A percentile compares a stretch with the other conserved stretches of the same genome.
Conservation (phyloP, 2,888 invertebrate genomes). For the Drosophila quinaria region DNA sequence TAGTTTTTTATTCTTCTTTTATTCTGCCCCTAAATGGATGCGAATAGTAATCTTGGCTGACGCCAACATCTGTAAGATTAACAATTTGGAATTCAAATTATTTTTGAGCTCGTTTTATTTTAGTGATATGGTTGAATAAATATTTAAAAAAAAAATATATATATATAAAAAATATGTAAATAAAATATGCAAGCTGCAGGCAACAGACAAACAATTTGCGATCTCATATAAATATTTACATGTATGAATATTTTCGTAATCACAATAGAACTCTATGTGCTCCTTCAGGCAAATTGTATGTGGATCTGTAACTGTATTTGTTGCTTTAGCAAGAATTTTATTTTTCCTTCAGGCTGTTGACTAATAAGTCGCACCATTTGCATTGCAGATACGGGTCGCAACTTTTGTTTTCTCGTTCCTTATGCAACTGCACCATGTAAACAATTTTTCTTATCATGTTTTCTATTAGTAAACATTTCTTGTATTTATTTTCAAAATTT, state of each 20-base stretch:
- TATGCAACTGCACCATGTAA: constrained; percentile 60
- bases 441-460: constrained; percentile 59
- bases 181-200: constrained; percentile 59
- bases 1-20: constrained; percentile 22
- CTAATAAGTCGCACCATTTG: constrained; percentile 71
- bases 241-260: constrained; percentile 7
- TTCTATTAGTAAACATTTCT: constrained; percentile 70
- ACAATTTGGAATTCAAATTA: constrained; percentile 74
- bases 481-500: constrained; percentile 50
- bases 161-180: constrained; percentile 36
- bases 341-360: constrained; percentile 53
- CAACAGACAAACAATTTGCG: constrained; percentile 66
- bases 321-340: constrained; percentile 20
- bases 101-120: constrained; percentile 41
- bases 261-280: neutral
- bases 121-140: constrained; percentile 35
- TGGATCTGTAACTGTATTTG: constrained; percentile 27
- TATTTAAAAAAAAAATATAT: constrained; percentile 22
- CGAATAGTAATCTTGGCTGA: constrained; percentile 56
- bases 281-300: constrained; percentile 24
- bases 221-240: constrained; percentile 54
- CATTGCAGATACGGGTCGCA: constrained; percentile 64
- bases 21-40: constrained; percentile 19
- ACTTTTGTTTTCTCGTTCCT: constrained; percentile 21
- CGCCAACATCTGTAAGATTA: constrained; percentile 59